These are phyloP conservation scores for Conops quadrifasciatus DNA, from an alignment of 2,888 invertebrate genomes.

Conservation along the genomic window DNA sequence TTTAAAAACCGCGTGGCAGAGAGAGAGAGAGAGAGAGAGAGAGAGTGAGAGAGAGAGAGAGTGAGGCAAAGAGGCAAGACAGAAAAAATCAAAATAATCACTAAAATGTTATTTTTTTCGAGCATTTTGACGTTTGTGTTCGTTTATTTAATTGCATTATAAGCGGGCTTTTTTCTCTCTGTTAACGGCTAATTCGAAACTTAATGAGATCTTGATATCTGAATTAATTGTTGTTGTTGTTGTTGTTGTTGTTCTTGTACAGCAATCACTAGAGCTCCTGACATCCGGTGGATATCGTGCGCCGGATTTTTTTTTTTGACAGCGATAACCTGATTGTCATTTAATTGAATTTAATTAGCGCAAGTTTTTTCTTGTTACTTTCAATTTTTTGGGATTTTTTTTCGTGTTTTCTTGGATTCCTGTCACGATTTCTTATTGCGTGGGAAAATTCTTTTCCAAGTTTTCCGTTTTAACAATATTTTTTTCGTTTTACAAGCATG, in stretches of 20 bases:
- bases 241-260: constrained; percentile 26
- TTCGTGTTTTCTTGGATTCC: neutral
- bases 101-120: constrained; percentile 55
- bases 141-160: constrained; percentile 48
- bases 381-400: neutral
- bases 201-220: constrained; percentile 36
- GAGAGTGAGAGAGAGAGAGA: constrained; percentile 40
- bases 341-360: constrained; percentile 65
- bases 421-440: neutral
- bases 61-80: constrained; percentile 11
- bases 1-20: constrained; percentile 42
- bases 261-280: constrained; percentile 30
- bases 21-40: constrained; percentile 37
- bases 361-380: constrained; percentile 40
- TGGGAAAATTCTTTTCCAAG: neutral
- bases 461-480: neutral
- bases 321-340: constrained; percentile 63
- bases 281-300: constrained; percentile 34
- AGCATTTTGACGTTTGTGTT: constrained; percentile 38
- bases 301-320: constrained; percentile 37
- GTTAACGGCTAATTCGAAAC: constrained; percentile 14
- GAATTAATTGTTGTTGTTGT: neutral
- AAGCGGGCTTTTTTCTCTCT: constrained; percentile 40
- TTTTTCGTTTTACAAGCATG: too few species aligned
- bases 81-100: constrained; percentile 50